Base-by-base conservation (phyloP, 2,888 invertebrate species). In the Smittia sp. region DNA sequence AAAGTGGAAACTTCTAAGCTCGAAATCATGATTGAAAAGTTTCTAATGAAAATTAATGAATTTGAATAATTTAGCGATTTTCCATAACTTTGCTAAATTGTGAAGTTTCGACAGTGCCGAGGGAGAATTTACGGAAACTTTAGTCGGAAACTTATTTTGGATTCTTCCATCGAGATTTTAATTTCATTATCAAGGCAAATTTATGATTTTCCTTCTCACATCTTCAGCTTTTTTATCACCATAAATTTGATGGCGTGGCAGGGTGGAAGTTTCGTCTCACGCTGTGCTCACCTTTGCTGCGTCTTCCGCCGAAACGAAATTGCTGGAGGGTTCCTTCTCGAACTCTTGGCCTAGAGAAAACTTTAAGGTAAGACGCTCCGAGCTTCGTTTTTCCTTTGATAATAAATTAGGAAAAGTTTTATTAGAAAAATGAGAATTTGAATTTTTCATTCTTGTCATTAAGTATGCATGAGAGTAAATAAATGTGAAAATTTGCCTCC, bases 11-110 rank as follows among this genome's bases (percentile, higher is more conserved):
- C 46, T 11, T 46, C 6, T 38, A 6, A 38, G 38, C 38, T 46
- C 46, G n/a, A n/a, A 11, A 11, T 46, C 46, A 46, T 46, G 46
- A 46, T n/a, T n/a, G 46, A 46, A 46, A 63, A 63, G 24, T 63
- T 63, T 66, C 32, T 32, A 66, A 20, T 39, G 66, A 66, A 66
- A 68, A 68, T 68, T 68, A 68, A 68, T 68, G 68, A 68, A 68
- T 68, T 68, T 68, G 68, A 68, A 68, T 68, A 68, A 68, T 68
- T 68, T 68, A 68, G 22, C 25, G 68, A 68, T 66, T 66, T 20
- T 18, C 27, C 32, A 32, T 32, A 66, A 66, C 20, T 66, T 32
- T 27, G 68, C 20, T 24, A 41, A 22, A 39, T 20, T 24, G 46
- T 24, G 15, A 46, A 68, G 68, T 66, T 32, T 15, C 32, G 38